These are phyloP conservation scores for Drepana arcuata DNA, from an alignment of 1,140 invertebrate species.

Conservation along the genomic window DNA sequence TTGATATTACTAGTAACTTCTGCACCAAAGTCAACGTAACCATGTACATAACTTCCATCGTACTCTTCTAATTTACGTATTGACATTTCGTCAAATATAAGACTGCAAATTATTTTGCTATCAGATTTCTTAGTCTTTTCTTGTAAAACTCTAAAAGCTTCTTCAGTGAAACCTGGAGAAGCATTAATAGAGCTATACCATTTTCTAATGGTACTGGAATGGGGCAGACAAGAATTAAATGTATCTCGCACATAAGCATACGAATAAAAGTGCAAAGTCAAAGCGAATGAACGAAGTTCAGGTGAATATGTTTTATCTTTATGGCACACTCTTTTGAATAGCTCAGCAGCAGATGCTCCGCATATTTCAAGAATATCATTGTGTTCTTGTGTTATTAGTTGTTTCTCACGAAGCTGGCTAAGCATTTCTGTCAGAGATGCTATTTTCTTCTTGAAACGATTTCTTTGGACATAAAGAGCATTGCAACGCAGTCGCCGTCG, in stretches of 20 bases:
- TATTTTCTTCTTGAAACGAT: neutral
- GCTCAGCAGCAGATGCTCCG: neutral
- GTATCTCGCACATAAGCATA: constrained; percentile 1
- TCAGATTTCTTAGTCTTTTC: neutral
- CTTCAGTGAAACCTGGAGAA: neutral
- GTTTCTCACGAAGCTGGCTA: neutral
- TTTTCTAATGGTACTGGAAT: neutral
- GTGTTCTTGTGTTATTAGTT: neutral
- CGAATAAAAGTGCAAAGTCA: constrained; percentile 3
- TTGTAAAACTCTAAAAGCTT: neutral
- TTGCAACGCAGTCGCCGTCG: neutral
- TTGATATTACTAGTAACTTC: neutral
- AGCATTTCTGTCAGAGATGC: neutral
- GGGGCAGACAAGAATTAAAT: constrained; percentile 1
- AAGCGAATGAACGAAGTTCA: neutral
- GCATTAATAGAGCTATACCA: neutral
- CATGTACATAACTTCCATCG: neutral
- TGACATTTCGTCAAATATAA: neutral
- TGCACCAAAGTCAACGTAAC: neutral
- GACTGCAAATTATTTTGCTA: neutral
- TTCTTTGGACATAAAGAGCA: neutral
- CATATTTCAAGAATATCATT: neutral
- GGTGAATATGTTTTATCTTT: neutral
- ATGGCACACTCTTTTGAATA: neutral
- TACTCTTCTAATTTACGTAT: neutral